These are phyloP conservation scores for Nylanderia fulva DNA, from an alignment of 1,140 invertebrate genomes.

Conservation along the genomic window DNA sequence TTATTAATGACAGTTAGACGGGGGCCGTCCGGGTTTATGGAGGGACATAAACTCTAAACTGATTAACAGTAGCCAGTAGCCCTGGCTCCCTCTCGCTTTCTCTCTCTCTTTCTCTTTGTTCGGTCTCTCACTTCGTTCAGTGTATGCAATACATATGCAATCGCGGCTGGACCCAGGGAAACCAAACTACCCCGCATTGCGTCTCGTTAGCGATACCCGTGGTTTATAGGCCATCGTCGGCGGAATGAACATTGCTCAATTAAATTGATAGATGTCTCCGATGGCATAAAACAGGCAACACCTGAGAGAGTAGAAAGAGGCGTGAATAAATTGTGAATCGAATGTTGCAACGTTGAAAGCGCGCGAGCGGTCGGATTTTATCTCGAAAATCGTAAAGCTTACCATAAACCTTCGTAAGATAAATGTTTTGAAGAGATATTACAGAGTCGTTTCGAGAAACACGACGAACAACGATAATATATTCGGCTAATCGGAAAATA, in stretches of 20 bases:
- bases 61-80: conserved; percentile 86
- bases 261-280: conserved; percentile 86
- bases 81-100: conserved; percentile 32
- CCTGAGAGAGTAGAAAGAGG: conserved; percentile 78
- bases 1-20: conserved; percentile 86
- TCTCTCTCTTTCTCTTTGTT: conserved; percentile 41
- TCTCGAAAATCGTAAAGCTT: neutral
- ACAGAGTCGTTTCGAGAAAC: neutral
- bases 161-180: conserved; percentile 73
- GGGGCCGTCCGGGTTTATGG: conserved; percentile 82
- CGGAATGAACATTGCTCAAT: conserved; percentile 86
- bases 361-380: neutral
- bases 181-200: conserved; percentile 81
- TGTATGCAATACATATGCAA: conserved; percentile 84
- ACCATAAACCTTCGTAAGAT: no score
- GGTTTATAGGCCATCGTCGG: conserved; percentile 86
- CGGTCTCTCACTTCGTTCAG: conserved; percentile 49
- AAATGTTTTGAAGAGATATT: neutral
- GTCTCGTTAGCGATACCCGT: conserved; percentile 84
- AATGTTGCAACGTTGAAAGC: conserved; percentile 1
- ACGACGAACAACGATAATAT: neutral
- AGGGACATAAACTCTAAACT: conserved; percentile 86
- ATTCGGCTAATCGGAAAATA: conserved; percentile 25
- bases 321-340: conserved; percentile 83
- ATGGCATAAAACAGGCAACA: conserved; percentile 81